Evolutionary conservation across 2,113 vertebrate genomes (phyloP).

Genomic region (Salvelinus sp.): DNA sequence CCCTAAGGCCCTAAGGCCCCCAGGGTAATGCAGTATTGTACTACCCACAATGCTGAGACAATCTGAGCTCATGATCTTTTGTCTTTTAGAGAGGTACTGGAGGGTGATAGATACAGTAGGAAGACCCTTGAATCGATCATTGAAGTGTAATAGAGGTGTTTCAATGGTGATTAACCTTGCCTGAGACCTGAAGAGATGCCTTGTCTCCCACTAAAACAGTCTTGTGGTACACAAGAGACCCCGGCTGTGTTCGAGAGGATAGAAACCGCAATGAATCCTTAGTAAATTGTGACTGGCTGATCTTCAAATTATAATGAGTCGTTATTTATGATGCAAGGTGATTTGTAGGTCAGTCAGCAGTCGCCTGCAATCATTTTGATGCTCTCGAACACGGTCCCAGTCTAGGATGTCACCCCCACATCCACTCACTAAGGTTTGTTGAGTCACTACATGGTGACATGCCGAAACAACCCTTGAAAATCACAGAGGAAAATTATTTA

Average conservation of each 20-base stretch:
- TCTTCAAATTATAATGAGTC: too few relatives aligned
- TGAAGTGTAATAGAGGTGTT: background rate
- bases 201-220: background rate
- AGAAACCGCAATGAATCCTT: constrained; percentile 30
- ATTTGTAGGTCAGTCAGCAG: constrained; percentile 4
- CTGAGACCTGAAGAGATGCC: background rate
- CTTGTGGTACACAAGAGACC: constrained; percentile 22
- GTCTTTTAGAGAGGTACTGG: constrained; percentile 55
- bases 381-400: too few relatives aligned
- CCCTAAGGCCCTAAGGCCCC: constrained; percentile 25
- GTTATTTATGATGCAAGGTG: too few relatives aligned
- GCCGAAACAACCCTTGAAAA: constrained; percentile 51
- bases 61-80: constrained; percentile 52
- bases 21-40: constrained; percentile 47
- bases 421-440: constrained; percentile 34
- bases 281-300: constrained; percentile 1
- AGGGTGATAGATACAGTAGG: constrained; percentile 30
- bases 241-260: constrained; percentile 6
- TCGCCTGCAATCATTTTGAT: too few relatives aligned
- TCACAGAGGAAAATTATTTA: constrained; percentile 50
- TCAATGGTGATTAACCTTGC: constrained; percentile 6
- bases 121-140: constrained; percentile 22
- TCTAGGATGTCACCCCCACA: constrained; percentile 15
- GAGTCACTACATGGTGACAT: constrained; percentile 48
- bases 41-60: constrained; percentile 45